These are phyloP conservation scores for Tipula vernalis DNA, from an alignment of 2,888 invertebrate species.

Conservation along the genomic window DNA sequence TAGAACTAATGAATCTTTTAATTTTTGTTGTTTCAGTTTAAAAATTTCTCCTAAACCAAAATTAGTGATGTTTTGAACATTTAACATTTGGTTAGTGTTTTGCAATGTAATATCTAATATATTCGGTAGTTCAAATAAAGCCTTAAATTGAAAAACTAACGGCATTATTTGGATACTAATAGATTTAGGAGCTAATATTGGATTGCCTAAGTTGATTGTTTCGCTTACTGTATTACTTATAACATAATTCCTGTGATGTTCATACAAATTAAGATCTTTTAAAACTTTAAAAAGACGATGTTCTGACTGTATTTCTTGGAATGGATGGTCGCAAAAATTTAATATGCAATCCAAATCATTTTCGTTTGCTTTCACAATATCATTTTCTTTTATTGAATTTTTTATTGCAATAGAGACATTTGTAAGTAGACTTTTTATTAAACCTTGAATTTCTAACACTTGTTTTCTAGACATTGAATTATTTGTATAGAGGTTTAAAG, in stretches of 20 bases:
- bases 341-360: no score
- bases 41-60: conserved; percentile 14
- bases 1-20: background rate
- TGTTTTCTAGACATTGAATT: no score
- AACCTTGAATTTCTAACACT: no score
- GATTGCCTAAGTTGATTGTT: conserved; percentile 7
- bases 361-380: conserved; percentile 9
- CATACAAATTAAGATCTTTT: conserved; percentile 12
- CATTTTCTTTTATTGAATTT: background rate
- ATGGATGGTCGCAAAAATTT: background rate
- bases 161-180: conserved; percentile 14
- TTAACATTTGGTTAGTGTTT: background rate
- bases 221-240: conserved; percentile 11
- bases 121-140: conserved; percentile 14
- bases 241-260: background rate
- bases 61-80: conserved; percentile 5
- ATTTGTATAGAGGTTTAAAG: conserved; percentile 12
- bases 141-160: conserved; percentile 14
- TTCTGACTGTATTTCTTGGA: conserved; percentile 15
- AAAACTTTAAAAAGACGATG: conserved; percentile 15
- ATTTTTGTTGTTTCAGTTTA: conserved; percentile 10
- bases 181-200: conserved; percentile 11
- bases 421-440: conserved; percentile 10
- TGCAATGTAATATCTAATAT: conserved; percentile 9
- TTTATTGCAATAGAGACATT: background rate